Evolutionary conservation across 1,140 invertebrate species (phyloP).

Genomic region (Hetaerina americana): DNA sequence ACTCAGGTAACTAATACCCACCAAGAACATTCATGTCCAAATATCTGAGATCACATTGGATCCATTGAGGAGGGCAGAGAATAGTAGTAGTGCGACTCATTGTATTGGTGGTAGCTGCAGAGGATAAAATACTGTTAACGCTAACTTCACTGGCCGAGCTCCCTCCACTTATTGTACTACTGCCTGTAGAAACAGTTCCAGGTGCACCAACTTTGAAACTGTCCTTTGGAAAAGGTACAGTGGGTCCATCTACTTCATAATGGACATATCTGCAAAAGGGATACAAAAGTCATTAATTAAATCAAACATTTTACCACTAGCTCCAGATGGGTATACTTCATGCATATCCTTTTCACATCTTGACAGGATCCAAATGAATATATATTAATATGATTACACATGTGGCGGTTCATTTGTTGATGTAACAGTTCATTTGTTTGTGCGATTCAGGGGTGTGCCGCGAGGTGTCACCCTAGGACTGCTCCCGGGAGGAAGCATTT

Average conservation of each 20-base stretch:
- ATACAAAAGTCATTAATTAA: slow-evolving; percentile 5
- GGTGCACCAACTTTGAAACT: background rate
- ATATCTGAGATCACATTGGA: slow-evolving; percentile 90
- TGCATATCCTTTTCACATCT: too few relatives aligned
- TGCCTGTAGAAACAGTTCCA: background rate
- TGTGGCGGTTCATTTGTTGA: too few relatives aligned
- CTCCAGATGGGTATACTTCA: too few relatives aligned
- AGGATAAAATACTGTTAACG: slow-evolving; percentile 1
- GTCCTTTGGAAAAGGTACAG: slow-evolving; percentile 3
- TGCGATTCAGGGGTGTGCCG: too few relatives aligned
- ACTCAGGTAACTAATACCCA: too few relatives aligned
- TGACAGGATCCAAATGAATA: too few relatives aligned
- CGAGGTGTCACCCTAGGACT: too few relatives aligned
- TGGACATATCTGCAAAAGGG: slow-evolving; percentile 66
- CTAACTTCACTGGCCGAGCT: background rate
- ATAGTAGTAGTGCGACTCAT: slow-evolving; percentile 31
- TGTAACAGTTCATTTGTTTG: too few relatives aligned
- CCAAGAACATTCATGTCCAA: slow-evolving; percentile 92
- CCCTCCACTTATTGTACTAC: background rate
- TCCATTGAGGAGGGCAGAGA: slow-evolving; percentile 85
- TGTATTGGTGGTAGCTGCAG: background rate
- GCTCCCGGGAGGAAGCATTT: too few relatives aligned
- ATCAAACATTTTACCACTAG: background rate
- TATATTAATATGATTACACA: too few relatives aligned
- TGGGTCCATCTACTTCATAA: slow-evolving; percentile 70